phyloP scores from a whole-genome alignment of 2,888 invertebrate genomes.

The Meiosimyza decipiens region DNA sequence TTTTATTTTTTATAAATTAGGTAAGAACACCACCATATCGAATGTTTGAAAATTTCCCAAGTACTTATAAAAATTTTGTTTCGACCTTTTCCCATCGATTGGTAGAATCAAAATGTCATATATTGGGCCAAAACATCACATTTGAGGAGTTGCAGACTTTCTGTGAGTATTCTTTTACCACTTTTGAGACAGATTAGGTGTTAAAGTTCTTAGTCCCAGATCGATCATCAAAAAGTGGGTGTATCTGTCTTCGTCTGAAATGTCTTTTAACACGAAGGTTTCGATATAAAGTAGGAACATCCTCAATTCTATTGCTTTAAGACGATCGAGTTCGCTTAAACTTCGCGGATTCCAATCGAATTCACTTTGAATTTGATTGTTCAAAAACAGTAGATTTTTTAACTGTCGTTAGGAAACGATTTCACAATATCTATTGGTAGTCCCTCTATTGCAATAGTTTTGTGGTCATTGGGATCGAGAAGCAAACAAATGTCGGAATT shows the following conservation, averaged over 20 bases:
- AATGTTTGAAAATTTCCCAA: too few species aligned
- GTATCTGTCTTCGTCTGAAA: conserved; percentile 31
- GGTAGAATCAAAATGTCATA: too few species aligned
- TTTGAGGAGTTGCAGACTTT: too few species aligned
- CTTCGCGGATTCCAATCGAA: conserved; percentile 35
- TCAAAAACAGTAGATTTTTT: conserved; percentile 33
- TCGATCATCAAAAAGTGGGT: conserved; percentile 35
- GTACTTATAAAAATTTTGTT: too few species aligned
- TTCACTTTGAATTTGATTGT: conserved; percentile 35
- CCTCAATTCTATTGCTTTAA: conserved; percentile 38
- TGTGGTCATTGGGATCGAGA: conserved; percentile 33
- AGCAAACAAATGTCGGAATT: conserved; percentile 22
- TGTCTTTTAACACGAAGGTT: conserved; percentile 28
- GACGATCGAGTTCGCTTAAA: conserved; percentile 35
- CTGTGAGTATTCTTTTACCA: too few species aligned
- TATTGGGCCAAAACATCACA: too few species aligned
- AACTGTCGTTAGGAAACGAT: conserved; percentile 26
- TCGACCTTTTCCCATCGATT: too few species aligned
- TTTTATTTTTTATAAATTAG: too few species aligned
- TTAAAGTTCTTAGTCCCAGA: conserved; percentile 34
- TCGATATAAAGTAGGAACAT: conserved; percentile 38
- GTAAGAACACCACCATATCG: too few species aligned
- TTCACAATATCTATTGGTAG: conserved; percentile 34
- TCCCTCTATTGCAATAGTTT: conserved; percentile 31
- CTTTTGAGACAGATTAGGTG: too few species aligned